Evolutionary conservation across 2,888 invertebrate species (phyloP).

Genomic region (Epinotia demarniana): DNA sequence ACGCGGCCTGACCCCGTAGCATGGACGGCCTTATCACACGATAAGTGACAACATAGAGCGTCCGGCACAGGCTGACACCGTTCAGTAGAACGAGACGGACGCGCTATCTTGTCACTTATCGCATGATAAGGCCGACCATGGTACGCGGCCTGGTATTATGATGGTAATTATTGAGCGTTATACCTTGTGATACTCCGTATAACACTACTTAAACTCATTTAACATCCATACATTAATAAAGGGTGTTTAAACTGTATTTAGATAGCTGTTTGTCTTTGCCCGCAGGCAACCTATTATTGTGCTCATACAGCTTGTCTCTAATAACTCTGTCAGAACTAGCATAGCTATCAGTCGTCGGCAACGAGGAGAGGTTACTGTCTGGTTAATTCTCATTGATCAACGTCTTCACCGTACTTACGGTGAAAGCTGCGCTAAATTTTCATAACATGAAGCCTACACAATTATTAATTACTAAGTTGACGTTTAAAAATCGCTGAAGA

Average conservation of each 20-base stretch:
- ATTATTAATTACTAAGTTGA: constrained; percentile 41
- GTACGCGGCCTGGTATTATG: no score
- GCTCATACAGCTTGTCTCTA: constrained; percentile 54
- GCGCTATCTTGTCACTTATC: no score
- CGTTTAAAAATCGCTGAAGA: constrained; percentile 38
- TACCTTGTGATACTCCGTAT: no score
- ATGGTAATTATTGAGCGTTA: constrained; percentile 4
- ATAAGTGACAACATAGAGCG: no score
- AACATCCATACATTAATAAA: no score
- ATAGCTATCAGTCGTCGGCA: constrained; percentile 58
- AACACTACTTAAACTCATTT: no score
- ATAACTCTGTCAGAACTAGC: constrained; percentile 70
- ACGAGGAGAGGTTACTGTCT: constrained; percentile 57
- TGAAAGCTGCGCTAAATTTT: constrained; percentile 62
- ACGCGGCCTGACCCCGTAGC: no score
- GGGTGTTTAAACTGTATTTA: constrained; percentile 15
- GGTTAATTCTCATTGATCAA: constrained; percentile 67
- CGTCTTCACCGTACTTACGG: constrained; percentile 50
- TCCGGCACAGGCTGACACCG: no score
- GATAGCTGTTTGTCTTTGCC: constrained; percentile 17
- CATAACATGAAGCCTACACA: constrained; percentile 42
- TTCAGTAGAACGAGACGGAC: no score
- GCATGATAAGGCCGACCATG: no score
- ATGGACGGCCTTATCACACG: no score
- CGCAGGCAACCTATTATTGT: constrained; percentile 21